These are phyloP conservation scores for Myanophis thanlyinensis DNA, from an alignment of 2,113 vertebrate genomes.

Conservation along the genomic window DNA sequence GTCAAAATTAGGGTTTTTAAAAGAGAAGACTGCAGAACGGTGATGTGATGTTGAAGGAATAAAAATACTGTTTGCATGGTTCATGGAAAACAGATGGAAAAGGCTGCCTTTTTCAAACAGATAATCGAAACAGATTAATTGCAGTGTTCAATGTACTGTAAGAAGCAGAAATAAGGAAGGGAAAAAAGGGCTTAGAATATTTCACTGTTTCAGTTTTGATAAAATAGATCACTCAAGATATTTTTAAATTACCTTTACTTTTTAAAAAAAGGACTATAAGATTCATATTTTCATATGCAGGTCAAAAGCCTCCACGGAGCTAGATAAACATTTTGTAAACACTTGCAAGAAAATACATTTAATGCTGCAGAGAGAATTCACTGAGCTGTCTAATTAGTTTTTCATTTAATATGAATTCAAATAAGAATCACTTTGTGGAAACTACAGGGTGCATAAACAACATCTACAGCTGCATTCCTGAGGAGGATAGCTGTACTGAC, in stretches of 20 bases:
- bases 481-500: not conserved
- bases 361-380: constrained; percentile 18
- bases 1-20: constrained; percentile 9
- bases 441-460: not conserved
- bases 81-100: constrained; percentile 5
- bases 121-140: constrained; percentile 20
- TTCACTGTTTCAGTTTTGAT: not conserved
- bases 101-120: not conserved
- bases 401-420: constrained; percentile 28
- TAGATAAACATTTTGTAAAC: constrained; percentile 34
- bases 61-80: not conserved
- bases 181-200: not conserved
- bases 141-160: not conserved
- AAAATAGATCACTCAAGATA: not conserved
- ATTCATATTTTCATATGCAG: constrained; percentile 2
- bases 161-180: not conserved
- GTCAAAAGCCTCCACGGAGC: constrained; percentile 17
- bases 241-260: not conserved
- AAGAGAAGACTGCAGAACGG: not conserved
- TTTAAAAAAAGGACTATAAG: not conserved
- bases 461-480: not conserved
- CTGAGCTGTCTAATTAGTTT: constrained; percentile 23
- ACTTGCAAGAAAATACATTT: constrained; percentile 24
- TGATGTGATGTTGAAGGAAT: not conserved
- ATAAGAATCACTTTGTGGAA: constrained; percentile 12